Percentiles rank a stretch among this genome's conserved stretches.
These are phyloP conservation scores for Abscondita cerata DNA, from an alignment of 2,888 invertebrate genomes.

Conservation along the genomic window DNA sequence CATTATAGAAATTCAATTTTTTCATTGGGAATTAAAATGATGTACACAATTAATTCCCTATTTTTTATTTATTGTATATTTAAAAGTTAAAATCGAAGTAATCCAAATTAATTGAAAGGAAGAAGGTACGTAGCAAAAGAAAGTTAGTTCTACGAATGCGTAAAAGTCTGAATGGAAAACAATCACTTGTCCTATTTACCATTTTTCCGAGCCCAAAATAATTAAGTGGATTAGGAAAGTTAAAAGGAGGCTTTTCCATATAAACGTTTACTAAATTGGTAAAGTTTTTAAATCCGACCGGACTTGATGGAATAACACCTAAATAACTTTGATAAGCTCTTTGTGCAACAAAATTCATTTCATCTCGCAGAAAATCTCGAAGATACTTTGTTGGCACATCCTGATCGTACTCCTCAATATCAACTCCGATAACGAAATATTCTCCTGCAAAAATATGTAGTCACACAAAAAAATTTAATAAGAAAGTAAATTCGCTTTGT, in stretches of 20 bases:
- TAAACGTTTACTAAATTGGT: conserved; percentile 80
- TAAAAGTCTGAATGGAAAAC: neutral
- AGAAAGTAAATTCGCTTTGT: neutral
- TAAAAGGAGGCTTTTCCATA: conserved; percentile 86
- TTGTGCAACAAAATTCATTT: conserved; percentile 65
- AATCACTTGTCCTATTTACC: no score
- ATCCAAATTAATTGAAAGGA: no score
- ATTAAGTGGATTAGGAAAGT: conserved; percentile 81
- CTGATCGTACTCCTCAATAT: conserved; percentile 85
- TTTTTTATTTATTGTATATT: no score
- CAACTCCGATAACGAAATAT: conserved; percentile 92
- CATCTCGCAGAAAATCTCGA: conserved; percentile 74
- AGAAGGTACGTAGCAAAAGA: no score
- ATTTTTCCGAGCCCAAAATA: conserved; percentile 75
- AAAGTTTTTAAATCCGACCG: conserved; percentile 76
- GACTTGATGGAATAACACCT: conserved; percentile 80
- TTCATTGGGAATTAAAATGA: no score
- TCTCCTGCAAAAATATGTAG: conserved; percentile 67
- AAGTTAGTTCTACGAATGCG: no score
- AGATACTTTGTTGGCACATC: conserved; percentile 81
- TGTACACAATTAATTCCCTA: no score
- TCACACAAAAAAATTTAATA: no score
- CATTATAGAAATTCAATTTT: no score
- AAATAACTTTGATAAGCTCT: conserved; percentile 83
- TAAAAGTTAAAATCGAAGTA: no score